phyloP scores from a whole-genome alignment of 2,113 vertebrate species.

The Grammomys dolichurus region DNA sequence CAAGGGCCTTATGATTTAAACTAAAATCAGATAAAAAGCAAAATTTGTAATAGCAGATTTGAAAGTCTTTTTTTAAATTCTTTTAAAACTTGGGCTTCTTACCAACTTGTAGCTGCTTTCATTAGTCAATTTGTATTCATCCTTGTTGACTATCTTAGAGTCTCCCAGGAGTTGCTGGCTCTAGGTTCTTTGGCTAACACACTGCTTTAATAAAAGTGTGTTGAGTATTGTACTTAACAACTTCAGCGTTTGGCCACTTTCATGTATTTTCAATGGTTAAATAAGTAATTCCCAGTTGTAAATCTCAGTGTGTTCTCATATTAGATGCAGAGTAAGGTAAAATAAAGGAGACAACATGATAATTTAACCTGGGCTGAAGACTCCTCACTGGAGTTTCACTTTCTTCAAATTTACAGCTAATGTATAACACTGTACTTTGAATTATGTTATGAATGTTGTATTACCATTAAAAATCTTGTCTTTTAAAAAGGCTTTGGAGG shows the following conservation, averaged over 20 bases:
- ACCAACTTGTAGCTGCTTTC: conserved; percentile 26
- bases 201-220: conserved; percentile 56
- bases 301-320: background rate
- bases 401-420: conserved; percentile 62
- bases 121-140: conserved; percentile 59
- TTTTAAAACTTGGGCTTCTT: conserved; percentile 33
- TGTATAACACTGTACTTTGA: conserved; percentile 28
- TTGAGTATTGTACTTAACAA: conserved; percentile 26
- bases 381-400: conserved; percentile 68
- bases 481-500: background rate
- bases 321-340: conserved; percentile 43
- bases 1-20: background rate
- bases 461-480: background rate
- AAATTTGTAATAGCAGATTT: conserved; percentile 56
- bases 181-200: conserved; percentile 50
- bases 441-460: conserved; percentile 13
- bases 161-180: conserved; percentile 35
- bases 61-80: background rate
- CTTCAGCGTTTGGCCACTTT: conserved; percentile 13
- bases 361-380: conserved; percentile 66
- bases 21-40: conserved; percentile 44
- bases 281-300: conserved; percentile 42
- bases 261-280: conserved; percentile 26
- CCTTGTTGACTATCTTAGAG: conserved; percentile 23
- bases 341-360: conserved; percentile 60